phyloP scores from a whole-genome alignment of 2,888 invertebrate species.

The Dolomedes plantarius region DNA sequence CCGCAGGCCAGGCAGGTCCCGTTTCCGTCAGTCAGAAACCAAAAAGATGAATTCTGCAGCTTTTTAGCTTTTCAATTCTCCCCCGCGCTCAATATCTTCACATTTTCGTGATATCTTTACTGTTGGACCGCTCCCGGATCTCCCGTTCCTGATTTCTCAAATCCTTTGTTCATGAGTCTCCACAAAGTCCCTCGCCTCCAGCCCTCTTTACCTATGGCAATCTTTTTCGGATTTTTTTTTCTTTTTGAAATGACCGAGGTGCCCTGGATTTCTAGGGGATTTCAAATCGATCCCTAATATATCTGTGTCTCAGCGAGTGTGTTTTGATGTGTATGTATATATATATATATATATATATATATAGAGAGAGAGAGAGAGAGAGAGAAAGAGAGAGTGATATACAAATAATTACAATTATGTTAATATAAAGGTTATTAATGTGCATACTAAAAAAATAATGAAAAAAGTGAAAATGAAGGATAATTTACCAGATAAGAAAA shows the following conservation, averaged over 20 bases:
- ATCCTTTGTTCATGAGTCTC: constrained; percentile 56
- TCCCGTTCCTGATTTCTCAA: constrained; percentile 40
- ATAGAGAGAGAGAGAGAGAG: too few relatives aligned
- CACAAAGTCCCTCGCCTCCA: background rate
- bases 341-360: too few relatives aligned
- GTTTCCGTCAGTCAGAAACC: constrained; percentile 49
- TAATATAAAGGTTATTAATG: too few relatives aligned
- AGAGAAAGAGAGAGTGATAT: too few relatives aligned
- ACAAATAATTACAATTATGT: too few relatives aligned
- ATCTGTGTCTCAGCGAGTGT: too few relatives aligned
- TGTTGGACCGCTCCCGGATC: constrained; percentile 22
- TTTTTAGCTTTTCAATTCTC: constrained; percentile 37
- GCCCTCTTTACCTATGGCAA: constrained; percentile 28
- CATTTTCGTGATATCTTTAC: constrained; percentile 43
- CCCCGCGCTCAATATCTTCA: constrained; percentile 44
- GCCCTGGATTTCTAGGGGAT: constrained; percentile 11
- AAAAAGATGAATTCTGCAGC: constrained; percentile 46
- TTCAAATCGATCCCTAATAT: background rate
- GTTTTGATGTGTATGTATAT: too few relatives aligned
- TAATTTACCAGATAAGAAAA: too few relatives aligned
- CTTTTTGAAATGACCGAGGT: constrained; percentile 12
- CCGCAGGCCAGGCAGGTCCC: constrained; percentile 32
- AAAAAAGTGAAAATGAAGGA: too few relatives aligned
- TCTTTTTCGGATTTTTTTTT: background rate
- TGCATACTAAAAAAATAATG: too few relatives aligned